Evolutionary conservation across 2,888 invertebrate species (phyloP), one percentile per base, ranked within the genome.

Genomic region (Agrotis puta): DNA sequence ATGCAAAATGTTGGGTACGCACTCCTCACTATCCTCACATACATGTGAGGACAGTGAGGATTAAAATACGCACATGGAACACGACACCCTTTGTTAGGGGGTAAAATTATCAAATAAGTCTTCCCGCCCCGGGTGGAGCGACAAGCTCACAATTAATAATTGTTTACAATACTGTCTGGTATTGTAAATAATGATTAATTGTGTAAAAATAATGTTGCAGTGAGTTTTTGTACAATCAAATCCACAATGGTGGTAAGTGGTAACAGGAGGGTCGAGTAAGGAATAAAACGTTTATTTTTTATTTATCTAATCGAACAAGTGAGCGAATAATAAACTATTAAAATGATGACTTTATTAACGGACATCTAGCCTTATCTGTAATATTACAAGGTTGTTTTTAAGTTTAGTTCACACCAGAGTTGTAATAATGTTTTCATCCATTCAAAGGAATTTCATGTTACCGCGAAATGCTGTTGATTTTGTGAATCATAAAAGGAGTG

Each of bases 321-420:
- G n/a, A 20, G 58, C 45, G 43, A 24, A 22, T 54, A 39, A 39
- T 51, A 33, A 18, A 56, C 27, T 58, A n/a, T 9, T 51, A 66
- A 51, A 65, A 69, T 76, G 48, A 77, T 69, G 66, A 3, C 82
- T 81, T 66, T 81, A 81, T 81, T 77, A 70, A 68, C 57, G 47
- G 18, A 2, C 27, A 64, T 66, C 56, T 14, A 71, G 24, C 61
- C 74, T 63, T 79, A 79, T 75, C 50, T 70, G 61, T 53, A 45
- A 24, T 53, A 61, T 53, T 57, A 48, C 80, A 82, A 84, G 85
- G 85, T 53, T 73, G 11, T 33, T 64, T 0, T 51, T 43, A 63
- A 78, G 72, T 47, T 9, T 2, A 27, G 57, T 58, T 43, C 27
- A 70, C 18, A 78, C 24, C 5, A 14, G 16, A 43, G 13, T 13